These are phyloP conservation scores for Crossaster papposus DNA, from an alignment of 53 echinoderm and acorn worm genomes.

Conservation along the genomic window DNA sequence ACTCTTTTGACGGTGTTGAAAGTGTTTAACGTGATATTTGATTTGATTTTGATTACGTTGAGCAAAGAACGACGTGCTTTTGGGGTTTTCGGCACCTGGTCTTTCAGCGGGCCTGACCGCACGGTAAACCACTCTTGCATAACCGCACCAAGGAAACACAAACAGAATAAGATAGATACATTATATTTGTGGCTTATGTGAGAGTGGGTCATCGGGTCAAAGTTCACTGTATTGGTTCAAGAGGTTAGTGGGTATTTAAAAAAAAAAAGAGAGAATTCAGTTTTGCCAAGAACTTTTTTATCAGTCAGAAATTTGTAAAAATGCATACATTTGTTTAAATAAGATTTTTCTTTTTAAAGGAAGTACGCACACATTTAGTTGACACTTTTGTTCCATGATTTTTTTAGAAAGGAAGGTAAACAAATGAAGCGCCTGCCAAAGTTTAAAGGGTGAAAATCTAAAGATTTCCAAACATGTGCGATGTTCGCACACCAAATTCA, in stretches of 20 bases:
- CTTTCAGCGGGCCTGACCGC: conserved; percentile 1
- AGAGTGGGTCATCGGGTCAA: neutral
- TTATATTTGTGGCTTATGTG: conserved; percentile 20
- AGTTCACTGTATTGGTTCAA: conserved; percentile 22
- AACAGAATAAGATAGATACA: neutral
- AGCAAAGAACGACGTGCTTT: neutral
- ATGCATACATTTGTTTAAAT: neutral
- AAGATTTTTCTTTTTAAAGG: neutral
- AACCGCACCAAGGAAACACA: conserved; percentile 17
- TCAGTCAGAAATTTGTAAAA: neutral
- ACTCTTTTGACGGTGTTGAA: conserved; percentile 48
- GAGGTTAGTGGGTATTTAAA: conserved; percentile 44
- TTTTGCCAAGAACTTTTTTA: neutral
- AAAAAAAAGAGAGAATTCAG: neutral
- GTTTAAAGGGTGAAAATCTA: neutral
- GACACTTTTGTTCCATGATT: neutral
- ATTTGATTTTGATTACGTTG: conserved; percentile 42
- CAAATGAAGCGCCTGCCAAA: neutral
- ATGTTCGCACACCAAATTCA: neutral
- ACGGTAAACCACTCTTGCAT: conserved; percentile 41
- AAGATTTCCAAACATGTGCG: neutral
- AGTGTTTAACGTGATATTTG: conserved; percentile 53
- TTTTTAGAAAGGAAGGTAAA: too few species aligned
- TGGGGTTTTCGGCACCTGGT: neutral
- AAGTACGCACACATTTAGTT: neutral